Base-by-base conservation (phyloP, 2,888 invertebrate genomes). In the Thymelicus acteon region DNA sequence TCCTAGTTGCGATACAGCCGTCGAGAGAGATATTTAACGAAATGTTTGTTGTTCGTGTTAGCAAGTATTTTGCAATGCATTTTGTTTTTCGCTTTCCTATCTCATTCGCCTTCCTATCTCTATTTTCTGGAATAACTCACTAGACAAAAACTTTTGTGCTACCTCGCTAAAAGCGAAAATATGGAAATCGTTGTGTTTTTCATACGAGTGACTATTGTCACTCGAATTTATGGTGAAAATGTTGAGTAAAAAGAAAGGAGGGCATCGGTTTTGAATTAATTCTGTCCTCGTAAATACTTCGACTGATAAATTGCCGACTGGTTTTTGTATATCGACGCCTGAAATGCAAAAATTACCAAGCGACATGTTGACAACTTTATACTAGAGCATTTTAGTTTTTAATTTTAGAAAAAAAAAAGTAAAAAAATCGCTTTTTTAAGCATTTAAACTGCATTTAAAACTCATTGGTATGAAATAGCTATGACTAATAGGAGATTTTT, bases 1-100 rank as follows among this genome's bases (percentile, higher is more conserved):
- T 83, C 83, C 82, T 83, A 83, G 80, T 79, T 80, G 75, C 76
- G 79, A 80, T 80, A 80, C 82, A n/a, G 52, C 47, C 12, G 24
- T 58, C 60, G 60, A 10, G 70, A 39, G 44, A 44, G 60, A 64
- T 64, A 60, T 60, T 70, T 64, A 70, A 60, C 64, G 70, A 64
- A 70, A 60, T 60, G 70, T 70, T 70, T 70, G 70, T 60, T 60
- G 67, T 74, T 70, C 74, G 72, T 71, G 73, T 73, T 72, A 75
- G 69, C 52, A 72, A 73, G 72, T 71, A 72, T 73, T 73, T 75
- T 72, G 68, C 75, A 69, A 73, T 52, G 73, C 72, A 73, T 75
- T 74, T 74, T 73, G 69, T 72, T 73, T 74, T 67, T 73, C 73
- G 75, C 63, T n/a, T 62, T 65, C 15, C 61, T 61, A 19, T 68